Percentiles rank a stretch among this genome's conserved stretches.
These are phyloP conservation scores for Cyphomyrmex costatus DNA, from an alignment of 1,140 invertebrate species.

Conservation along the genomic window DNA sequence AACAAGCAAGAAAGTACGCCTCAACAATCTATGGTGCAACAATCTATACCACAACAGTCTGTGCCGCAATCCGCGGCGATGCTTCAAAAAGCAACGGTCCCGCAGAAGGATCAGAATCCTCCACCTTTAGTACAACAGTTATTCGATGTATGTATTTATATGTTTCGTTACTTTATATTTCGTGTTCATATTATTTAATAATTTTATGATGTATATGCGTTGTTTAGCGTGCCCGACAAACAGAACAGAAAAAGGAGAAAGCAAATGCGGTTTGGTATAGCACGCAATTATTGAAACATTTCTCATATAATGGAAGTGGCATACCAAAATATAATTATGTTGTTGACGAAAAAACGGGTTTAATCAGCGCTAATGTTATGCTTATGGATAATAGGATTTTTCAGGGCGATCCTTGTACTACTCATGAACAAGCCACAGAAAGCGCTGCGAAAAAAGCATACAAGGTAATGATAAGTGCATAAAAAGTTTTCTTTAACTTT, in stretches of 20 bases:
- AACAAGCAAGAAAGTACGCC: slow-evolving; percentile 1
- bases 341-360: slow-evolving; percentile 73
- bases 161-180: not conserved
- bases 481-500: slow-evolving; percentile 21
- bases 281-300: slow-evolving; percentile 83
- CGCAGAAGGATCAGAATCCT: slow-evolving; percentile 75
- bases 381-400: slow-evolving; percentile 81
- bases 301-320: slow-evolving; percentile 80
- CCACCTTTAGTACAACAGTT: slow-evolving; percentile 83
- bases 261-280: slow-evolving; percentile 76
- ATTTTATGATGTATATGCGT: slow-evolving; percentile 31
- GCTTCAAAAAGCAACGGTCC: not conserved
- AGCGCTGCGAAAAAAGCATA: slow-evolving; percentile 83
- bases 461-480: slow-evolving; percentile 69
- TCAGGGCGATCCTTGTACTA: slow-evolving; percentile 78
- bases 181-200: not conserved
- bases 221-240: slow-evolving; percentile 81
- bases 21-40: not conserved
- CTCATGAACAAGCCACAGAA: slow-evolving; percentile 84
- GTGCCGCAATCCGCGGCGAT: not conserved
- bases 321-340: slow-evolving; percentile 85
- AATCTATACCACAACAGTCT: not conserved
- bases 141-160: slow-evolving; percentile 81
- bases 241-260: slow-evolving; percentile 70
- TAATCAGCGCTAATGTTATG: slow-evolving; percentile 82